phyloP scores from a whole-genome alignment of 2,888 invertebrate genomes.

The Lepas anatifera region DNA sequence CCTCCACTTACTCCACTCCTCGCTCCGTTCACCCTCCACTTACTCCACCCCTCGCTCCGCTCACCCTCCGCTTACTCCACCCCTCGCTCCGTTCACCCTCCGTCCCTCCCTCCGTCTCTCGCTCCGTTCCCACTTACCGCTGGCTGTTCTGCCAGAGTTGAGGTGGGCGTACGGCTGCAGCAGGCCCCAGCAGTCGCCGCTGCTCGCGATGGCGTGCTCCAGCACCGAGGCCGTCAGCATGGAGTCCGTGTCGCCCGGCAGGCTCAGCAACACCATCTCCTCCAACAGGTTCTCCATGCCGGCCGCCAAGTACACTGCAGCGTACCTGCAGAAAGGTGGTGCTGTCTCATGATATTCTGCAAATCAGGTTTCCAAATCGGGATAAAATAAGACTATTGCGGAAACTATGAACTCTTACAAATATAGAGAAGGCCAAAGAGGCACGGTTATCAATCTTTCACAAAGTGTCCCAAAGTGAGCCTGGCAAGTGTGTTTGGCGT shows the following conservation, averaged over 20 bases:
- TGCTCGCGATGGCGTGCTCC: conserved; percentile 72
- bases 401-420: too few species aligned
- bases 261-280: conserved; percentile 61
- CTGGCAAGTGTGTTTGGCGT: too few species aligned
- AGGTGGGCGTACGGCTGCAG: conserved; percentile 81
- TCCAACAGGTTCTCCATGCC: conserved; percentile 80
- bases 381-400: too few species aligned
- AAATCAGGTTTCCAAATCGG: too few species aligned
- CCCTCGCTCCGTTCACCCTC: neutral
- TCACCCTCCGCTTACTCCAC: neutral
- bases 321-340: conserved; percentile 46
- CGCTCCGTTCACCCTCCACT: too few species aligned
- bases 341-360: too few species aligned
- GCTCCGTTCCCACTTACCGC: conserved; percentile 43
- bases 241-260: conserved; percentile 43
- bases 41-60: neutral
- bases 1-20: too few species aligned
- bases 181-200: conserved; percentile 78
- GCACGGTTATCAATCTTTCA: too few species aligned
- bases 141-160: conserved; percentile 75
- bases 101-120: neutral
- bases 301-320: conserved; percentile 78
- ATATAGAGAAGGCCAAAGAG: too few species aligned
- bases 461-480: too few species aligned
- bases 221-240: conserved; percentile 62